Percentiles rank a stretch among this genome's conserved stretches.
These are phyloP conservation scores for Lordiphosa mommai DNA, from an alignment of 1,140 invertebrate genomes.

Conservation along the genomic window DNA sequence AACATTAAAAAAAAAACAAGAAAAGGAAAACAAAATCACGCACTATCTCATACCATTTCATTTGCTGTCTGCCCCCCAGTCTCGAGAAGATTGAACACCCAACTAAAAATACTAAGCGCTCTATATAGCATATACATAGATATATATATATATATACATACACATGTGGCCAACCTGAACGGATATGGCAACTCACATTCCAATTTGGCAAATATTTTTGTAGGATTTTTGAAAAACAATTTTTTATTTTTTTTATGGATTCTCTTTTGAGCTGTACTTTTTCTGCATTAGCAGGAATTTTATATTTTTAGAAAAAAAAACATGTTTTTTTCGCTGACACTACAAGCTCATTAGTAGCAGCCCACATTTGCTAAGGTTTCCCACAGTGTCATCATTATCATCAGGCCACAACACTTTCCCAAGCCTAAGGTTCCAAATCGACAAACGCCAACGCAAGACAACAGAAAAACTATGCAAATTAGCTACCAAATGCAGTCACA, in stretches of 20 bases:
- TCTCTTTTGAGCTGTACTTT: slow-evolving; percentile 10
- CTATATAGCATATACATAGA: slow-evolving; percentile 48
- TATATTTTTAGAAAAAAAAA: slow-evolving; percentile 32
- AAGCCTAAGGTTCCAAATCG: slow-evolving; percentile 53
- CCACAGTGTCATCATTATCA: slow-evolving; percentile 57
- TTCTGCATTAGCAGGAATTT: slow-evolving; percentile 38
- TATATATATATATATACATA: slow-evolving; percentile 4
- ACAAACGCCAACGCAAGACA: slow-evolving; percentile 56
- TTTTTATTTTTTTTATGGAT: not conserved
- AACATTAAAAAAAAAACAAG: no score
- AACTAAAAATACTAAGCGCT: slow-evolving; percentile 67
- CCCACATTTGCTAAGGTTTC: slow-evolving; percentile 72
- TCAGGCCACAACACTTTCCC: slow-evolving; percentile 59
- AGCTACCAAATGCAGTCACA: slow-evolving; percentile 59
- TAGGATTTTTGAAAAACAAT: slow-evolving; percentile 5
- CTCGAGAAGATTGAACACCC: slow-evolving; percentile 62
- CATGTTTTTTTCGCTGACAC: slow-evolving; percentile 40
- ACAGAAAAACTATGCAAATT: slow-evolving; percentile 66
- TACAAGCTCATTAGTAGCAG: slow-evolving; percentile 66
- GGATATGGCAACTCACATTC: slow-evolving; percentile 70
- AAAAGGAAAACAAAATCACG: slow-evolving; percentile 28
- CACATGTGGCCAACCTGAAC: slow-evolving; percentile 10
- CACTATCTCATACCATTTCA: slow-evolving; percentile 53
- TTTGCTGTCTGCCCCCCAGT: slow-evolving; percentile 43
- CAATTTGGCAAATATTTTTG: slow-evolving; percentile 60